Conservation (phyloP, 2,888 invertebrate genomes). For the Autographa gamma region DNA sequence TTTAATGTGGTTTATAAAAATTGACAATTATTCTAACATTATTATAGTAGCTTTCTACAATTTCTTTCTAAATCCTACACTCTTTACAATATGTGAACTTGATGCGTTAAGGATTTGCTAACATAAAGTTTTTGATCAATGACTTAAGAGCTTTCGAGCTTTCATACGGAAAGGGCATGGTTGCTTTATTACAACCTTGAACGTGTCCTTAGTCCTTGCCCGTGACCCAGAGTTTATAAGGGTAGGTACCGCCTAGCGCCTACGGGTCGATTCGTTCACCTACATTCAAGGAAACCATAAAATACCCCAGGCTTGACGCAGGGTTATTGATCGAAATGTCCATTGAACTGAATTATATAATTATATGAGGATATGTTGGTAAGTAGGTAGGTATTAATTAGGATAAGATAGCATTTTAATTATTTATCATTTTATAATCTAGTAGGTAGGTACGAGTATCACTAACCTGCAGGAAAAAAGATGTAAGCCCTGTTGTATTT, state of each 20-base stretch:
- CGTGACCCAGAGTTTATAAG: constrained; percentile 44
- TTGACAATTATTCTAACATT: neutral
- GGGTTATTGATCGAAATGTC: constrained; percentile 31
- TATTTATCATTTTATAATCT: too few relatives aligned
- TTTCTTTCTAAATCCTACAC: too few relatives aligned
- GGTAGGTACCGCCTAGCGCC: constrained; percentile 30
- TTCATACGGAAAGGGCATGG: constrained; percentile 23
- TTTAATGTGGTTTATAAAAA: neutral
- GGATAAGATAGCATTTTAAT: too few relatives aligned
- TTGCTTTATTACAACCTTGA: constrained; percentile 50
- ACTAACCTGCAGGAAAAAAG: too few relatives aligned
- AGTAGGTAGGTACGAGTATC: too few relatives aligned
- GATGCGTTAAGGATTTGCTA: too few relatives aligned
- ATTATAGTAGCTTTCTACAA: too few relatives aligned
- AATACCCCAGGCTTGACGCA: constrained; percentile 52
- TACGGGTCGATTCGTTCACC: constrained; percentile 58
- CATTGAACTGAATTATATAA: constrained; percentile 20
- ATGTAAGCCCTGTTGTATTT: too few relatives aligned
- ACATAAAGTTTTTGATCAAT: neutral
- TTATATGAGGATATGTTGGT: neutral
- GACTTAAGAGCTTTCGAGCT: neutral
- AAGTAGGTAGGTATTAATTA: too few relatives aligned
- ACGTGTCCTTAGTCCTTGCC: constrained; percentile 35
- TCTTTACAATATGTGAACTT: too few relatives aligned
- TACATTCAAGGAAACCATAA: constrained; percentile 72